phyloP scores from a whole-genome alignment of 2,888 invertebrate species.

The Stomorhina lunata region DNA sequence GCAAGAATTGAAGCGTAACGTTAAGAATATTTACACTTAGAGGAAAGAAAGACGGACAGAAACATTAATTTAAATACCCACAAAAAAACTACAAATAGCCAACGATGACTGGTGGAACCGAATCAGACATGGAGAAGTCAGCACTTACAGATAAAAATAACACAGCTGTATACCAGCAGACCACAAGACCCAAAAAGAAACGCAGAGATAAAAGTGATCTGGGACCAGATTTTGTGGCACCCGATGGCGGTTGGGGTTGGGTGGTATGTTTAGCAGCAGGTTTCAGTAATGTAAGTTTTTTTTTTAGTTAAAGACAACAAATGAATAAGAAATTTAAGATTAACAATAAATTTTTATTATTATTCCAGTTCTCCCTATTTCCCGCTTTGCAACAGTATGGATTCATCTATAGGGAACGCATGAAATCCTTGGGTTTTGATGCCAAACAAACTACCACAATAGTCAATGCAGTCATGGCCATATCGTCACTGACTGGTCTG shows the following conservation, averaged over 20 bases:
- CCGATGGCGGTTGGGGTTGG: slow-evolving; percentile 90
- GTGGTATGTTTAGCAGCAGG: slow-evolving; percentile 87
- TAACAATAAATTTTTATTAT: not conserved
- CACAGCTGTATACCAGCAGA: slow-evolving; percentile 74
- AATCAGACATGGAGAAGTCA: slow-evolving; percentile 69
- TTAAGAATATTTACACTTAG: slow-evolving; percentile 20
- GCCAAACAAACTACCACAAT: slow-evolving; percentile 86
- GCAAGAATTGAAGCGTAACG: slow-evolving; percentile 42
- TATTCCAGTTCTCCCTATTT: slow-evolving; percentile 83
- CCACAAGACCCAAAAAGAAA: slow-evolving; percentile 78
- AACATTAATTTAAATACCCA: slow-evolving; percentile 37
- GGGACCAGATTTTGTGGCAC: slow-evolving; percentile 83
- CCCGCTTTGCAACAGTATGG: slow-evolving; percentile 87
- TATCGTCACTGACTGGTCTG: slow-evolving; percentile 82
- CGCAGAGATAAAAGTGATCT: slow-evolving; percentile 78
- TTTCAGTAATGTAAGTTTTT: slow-evolving; percentile 84
- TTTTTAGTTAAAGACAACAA: not conserved
- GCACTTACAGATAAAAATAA: slow-evolving; percentile 71
- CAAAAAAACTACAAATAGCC: slow-evolving; percentile 7
- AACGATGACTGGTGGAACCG: slow-evolving; percentile 17
- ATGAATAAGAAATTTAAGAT: not conserved
- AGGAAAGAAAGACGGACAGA: slow-evolving; percentile 3
- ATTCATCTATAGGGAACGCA: slow-evolving; percentile 84
- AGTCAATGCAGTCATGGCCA: slow-evolving; percentile 86
- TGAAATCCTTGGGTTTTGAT: slow-evolving; percentile 82